These are phyloP conservation scores for Timema cristinae DNA, from an alignment of 2,888 invertebrate species.

Conservation along the genomic window DNA sequence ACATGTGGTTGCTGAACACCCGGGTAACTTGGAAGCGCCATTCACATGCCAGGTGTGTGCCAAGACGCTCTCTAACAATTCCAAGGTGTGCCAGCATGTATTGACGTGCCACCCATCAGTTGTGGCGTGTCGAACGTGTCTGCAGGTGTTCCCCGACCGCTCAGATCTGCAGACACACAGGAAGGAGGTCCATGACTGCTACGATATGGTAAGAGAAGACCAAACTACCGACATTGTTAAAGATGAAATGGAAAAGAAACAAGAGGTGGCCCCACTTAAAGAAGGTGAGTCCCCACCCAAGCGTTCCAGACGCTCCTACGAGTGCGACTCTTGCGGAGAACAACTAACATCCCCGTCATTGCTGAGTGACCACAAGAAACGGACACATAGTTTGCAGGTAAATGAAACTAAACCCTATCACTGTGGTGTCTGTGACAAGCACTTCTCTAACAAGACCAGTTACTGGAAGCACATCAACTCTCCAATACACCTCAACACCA, in stretches of 20 bases:
- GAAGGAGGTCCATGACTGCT: conserved; percentile 35
- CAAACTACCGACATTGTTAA: conserved; percentile 19
- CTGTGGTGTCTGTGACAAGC: conserved; percentile 23
- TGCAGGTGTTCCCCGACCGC: conserved; percentile 54
- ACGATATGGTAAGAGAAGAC: conserved; percentile 29
- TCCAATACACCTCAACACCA: conserved; percentile 15
- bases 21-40: conserved; percentile 47
- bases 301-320: conserved; percentile 24
- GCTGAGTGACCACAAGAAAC: conserved; percentile 23
- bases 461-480: conserved; percentile 27
- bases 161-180: conserved; percentile 50
- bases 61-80: conserved; percentile 55
- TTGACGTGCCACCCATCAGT: conserved; percentile 57
- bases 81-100: conserved; percentile 57
- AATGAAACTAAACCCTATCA: conserved; percentile 23
- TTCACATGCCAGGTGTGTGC: conserved; percentile 57
- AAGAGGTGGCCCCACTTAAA: conserved; percentile 23
- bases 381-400: conserved; percentile 12
- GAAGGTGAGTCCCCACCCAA: conserved; percentile 38
- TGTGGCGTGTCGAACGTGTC: conserved; percentile 55
- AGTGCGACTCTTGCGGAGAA: conserved; percentile 23
- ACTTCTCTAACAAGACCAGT: conserved; percentile 24
- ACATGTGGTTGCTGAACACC: conserved; percentile 53
- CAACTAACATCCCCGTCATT: conserved; percentile 23
- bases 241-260: conserved; percentile 16